Base-by-base conservation (phyloP, 2,797 vertebrate genomes). In the Enteromius radiatus region DNA sequence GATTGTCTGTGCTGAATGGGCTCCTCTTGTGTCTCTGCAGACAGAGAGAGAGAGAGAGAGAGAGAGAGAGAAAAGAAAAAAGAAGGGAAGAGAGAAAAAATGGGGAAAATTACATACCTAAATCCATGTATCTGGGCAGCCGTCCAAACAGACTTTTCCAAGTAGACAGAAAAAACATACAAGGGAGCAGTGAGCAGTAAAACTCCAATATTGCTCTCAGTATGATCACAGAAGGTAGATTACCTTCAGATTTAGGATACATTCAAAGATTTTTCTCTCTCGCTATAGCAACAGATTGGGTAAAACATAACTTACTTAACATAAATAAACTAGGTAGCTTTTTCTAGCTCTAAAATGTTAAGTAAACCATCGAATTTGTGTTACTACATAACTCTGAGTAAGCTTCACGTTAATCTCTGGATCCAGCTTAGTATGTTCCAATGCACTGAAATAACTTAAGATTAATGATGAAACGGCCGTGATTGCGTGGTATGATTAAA, bases 121-220 rank as follows among this genome's bases (percentile, higher is more conserved):
- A 92, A 91, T 91, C 89, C 87, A 91, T 90, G 89, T 89, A 91
- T 92, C 89, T 92, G 88, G 92, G 92, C 89, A 88, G 88, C 87
- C 87, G 87, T 87, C 91, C 92, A 93, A 92, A 84, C 86, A 87
- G 87, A 90, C 87, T 91, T 90, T 90, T 88, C 87, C 89, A 87
- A 86, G 79, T 84, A 91, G 89, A 92, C 86, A 87, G 89, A 90
- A 84, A 90, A 89, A 86, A 90, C 75, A 85, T 70, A 54, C 84
- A 87, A 88, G 76, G 84, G 83, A 84, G 80, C 59, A 84, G 33
- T 76, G 86, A 85, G 88, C 84, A 88, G 85, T 86, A 89, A 89
- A 89, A 90, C 89, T 84, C 83, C 85, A 87, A 87, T 89, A 91
- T 89, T 87, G 38, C 88, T 90, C 90, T 91, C 84, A 52, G 84